Evolutionary conservation across 2,797 vertebrate species (phyloP).

Genomic region (Pantherophis alleghaniensis): DNA sequence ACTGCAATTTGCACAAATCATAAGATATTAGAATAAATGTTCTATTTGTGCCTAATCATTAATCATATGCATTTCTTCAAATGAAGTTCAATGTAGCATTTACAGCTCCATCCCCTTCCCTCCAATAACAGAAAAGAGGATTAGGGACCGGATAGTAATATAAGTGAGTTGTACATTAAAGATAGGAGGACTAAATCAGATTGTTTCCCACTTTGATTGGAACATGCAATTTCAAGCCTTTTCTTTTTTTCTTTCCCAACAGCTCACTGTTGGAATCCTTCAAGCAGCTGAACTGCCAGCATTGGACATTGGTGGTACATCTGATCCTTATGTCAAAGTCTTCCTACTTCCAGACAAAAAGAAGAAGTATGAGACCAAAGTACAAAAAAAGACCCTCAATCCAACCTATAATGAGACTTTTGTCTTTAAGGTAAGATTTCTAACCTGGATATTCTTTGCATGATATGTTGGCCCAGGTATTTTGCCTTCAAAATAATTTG

Average conservation of each 20-base stretch:
- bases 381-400: slow-evolving; percentile 96
- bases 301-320: slow-evolving; percentile 94
- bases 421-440: slow-evolving; percentile 85
- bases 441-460: neutral
- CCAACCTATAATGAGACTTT: slow-evolving; percentile 96
- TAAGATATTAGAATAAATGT: neutral
- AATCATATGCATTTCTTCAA: neutral
- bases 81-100: neutral
- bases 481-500: neutral
- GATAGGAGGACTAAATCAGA: neutral
- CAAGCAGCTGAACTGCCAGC: slow-evolving; percentile 95
- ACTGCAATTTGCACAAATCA: neutral
- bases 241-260: slow-evolving; percentile 24
- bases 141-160: neutral
- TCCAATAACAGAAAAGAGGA: neutral
- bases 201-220: neutral
- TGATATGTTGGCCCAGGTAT: neutral
- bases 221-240: accelerated
- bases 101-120: neutral
- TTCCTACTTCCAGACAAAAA: slow-evolving; percentile 97
- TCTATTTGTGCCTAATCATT: neutral
- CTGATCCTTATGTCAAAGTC: slow-evolving; percentile 95
- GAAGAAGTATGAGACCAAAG: slow-evolving; percentile 97
- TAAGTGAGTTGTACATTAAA: neutral
- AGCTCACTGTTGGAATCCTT: slow-evolving; percentile 94